Percentiles rank a stretch among this genome's conserved stretches.
Evolutionary conservation across 2,888 invertebrate species (phyloP).

Genomic region (Apodemia mormo): DNA sequence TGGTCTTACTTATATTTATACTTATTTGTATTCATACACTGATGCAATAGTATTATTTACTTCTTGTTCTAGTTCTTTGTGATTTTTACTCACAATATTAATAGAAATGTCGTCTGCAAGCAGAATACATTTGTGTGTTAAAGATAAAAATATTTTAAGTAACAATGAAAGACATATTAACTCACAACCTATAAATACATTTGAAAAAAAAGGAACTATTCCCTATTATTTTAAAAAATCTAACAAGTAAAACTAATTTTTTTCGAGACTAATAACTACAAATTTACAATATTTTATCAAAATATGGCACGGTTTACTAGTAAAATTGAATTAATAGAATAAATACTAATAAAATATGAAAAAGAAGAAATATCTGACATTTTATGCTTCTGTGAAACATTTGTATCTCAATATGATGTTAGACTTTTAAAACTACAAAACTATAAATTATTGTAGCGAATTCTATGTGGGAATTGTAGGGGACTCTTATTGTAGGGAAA

Average conservation of each 20-base stretch:
- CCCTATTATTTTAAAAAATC: conserved; percentile 18
- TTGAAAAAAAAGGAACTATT: conserved; percentile 14
- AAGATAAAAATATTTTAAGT: not conserved
- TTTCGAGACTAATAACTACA: conserved; percentile 1
- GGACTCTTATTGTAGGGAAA: conserved; percentile 15
- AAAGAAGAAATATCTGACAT: not conserved
- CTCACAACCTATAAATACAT: not conserved
- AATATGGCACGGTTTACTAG: conserved; percentile 19
- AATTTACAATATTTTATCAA: conserved; percentile 18
- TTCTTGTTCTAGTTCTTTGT: no score
- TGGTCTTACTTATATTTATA: no score
- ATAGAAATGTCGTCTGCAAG: no score
- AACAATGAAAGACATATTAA: not conserved
- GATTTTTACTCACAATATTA: no score
- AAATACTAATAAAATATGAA: not conserved
- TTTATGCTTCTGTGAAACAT: conserved; percentile 19
- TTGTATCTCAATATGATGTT: conserved; percentile 17
- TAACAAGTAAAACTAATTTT: not conserved
- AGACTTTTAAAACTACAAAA: conserved; percentile 11
- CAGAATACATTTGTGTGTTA: no score
- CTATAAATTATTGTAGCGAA: no score
- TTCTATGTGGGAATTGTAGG: no score
- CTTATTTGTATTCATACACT: no score
- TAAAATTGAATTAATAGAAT: conserved; percentile 13
- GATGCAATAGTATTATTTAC: no score